phyloP scores from a whole-genome alignment of 2,797 vertebrate species.

The Malacoraja senta region DNA sequence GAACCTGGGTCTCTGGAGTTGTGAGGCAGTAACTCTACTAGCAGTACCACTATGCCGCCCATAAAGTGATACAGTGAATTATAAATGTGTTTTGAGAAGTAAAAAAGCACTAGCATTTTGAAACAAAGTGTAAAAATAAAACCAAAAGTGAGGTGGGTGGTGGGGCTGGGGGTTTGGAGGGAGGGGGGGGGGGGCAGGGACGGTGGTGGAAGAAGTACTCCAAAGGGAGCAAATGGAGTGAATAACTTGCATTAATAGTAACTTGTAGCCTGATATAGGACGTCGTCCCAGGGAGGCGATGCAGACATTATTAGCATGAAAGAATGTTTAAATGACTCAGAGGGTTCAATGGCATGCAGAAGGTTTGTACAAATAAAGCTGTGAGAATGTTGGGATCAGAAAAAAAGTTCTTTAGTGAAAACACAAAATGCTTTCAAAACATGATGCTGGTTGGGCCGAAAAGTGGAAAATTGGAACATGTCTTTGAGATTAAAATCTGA shows the following conservation, averaged over 20 bases:
- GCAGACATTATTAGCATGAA: not conserved
- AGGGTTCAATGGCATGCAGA: not conserved
- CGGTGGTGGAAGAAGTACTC: not conserved
- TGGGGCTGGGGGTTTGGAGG: too few species aligned
- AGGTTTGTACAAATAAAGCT: not conserved
- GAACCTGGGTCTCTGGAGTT: too few species aligned
- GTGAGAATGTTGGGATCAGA: not conserved
- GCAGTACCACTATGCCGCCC: too few species aligned
- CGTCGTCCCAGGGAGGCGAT: not conserved
- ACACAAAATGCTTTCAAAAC: not conserved
- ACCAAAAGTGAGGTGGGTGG: too few species aligned
- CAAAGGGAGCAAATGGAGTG: not conserved
- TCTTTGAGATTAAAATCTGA: too few species aligned
- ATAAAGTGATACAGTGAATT: not conserved
- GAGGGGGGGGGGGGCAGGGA: not conserved
- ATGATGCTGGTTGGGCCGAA: not conserved
- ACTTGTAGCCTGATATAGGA: not conserved
- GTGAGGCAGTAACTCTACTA: too few species aligned
- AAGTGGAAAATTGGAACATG: not conserved
- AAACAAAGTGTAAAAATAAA: too few species aligned
- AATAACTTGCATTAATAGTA: not conserved
- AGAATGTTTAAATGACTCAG: not conserved
- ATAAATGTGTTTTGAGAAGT: not conserved
- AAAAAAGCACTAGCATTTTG: not conserved
- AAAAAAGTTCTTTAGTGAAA: not conserved